These are phyloP conservation scores for Pogonognathellus flavescens DNA, from an alignment of 1,140 invertebrate species.

Conservation along the genomic window DNA sequence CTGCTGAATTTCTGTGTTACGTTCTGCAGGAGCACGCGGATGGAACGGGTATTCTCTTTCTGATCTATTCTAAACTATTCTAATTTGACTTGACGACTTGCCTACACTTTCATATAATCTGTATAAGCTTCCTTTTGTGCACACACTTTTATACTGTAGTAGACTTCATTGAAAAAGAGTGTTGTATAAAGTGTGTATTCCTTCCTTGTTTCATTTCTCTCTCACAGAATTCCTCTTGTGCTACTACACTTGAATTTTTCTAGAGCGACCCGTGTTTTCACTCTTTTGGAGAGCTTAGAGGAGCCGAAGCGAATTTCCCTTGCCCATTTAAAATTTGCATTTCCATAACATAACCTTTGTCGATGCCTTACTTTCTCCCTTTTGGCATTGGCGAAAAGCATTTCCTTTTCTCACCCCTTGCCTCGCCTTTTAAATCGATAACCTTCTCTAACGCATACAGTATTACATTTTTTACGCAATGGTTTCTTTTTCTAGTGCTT, in stretches of 20 bases:
- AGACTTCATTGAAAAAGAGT: too few species aligned
- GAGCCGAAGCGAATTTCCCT: not conserved
- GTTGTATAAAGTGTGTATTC: too few species aligned
- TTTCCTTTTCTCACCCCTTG: conserved; percentile 34
- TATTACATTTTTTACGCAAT: not conserved
- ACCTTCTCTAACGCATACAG: conserved; percentile 2
- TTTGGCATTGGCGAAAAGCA: conserved; percentile 3
- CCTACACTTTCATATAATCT: too few species aligned
- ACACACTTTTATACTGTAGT: too few species aligned
- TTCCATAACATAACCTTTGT: conserved; percentile 26
- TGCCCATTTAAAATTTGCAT: conserved; percentile 24
- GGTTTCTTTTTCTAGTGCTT: not conserved
- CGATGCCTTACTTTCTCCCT: not conserved
- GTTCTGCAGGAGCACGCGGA: not conserved
- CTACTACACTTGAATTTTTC: too few species aligned
- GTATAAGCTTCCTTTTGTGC: too few species aligned
- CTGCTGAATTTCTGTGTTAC: too few species aligned
- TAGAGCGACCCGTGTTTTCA: not conserved
- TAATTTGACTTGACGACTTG: not conserved
- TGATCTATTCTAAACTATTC: not conserved
- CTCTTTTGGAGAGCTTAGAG: not conserved
- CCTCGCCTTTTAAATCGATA: conserved; percentile 40
- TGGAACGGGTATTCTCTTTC: not conserved
- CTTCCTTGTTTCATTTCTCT: too few species aligned
- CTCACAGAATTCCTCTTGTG: too few species aligned